Conservation (phyloP, 1,140 invertebrate genomes). For the Coenobita brevimanus region DNA sequence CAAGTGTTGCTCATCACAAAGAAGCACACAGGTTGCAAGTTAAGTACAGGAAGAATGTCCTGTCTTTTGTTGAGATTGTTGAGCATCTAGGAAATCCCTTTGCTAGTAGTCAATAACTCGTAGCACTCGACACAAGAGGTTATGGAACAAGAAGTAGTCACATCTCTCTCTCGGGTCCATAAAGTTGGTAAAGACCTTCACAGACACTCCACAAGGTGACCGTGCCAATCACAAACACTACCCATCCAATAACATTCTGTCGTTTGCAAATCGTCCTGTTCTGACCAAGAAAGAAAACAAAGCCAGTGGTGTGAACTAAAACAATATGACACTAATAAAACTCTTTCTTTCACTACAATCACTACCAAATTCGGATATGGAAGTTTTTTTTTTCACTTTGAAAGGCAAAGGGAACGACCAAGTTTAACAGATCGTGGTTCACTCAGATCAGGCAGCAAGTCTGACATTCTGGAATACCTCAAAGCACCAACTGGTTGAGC, state of each 20-base stretch:
- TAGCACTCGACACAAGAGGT: too few species aligned
- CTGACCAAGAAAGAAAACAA: constrained; percentile 5
- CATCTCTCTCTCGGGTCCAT: constrained; percentile 8
- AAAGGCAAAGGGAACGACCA: constrained; percentile 12
- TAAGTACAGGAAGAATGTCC: constrained; percentile 20
- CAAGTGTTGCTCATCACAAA: constrained; percentile 3
- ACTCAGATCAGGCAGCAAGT: constrained; percentile 9
- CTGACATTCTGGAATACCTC: constrained; percentile 20
- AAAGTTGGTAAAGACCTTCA: constrained; percentile 19
- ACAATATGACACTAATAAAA: constrained; percentile 5
- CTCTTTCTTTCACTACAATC: constrained; percentile 27
- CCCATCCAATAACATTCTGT: not conserved
- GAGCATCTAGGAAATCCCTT: constrained; percentile 8
- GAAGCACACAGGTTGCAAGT: constrained; percentile 5
- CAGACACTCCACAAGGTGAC: constrained; percentile 16
- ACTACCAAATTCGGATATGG: constrained; percentile 14
- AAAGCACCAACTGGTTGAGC: constrained; percentile 21
- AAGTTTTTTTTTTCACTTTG: constrained; percentile 17
- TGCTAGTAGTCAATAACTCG: not conserved
- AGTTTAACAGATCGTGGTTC: constrained; percentile 11
- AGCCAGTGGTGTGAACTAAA: not conserved
- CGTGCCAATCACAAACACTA: constrained; percentile 1
- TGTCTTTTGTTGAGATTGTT: constrained; percentile 9
- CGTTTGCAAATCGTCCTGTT: constrained; percentile 15
- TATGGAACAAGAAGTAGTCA: not conserved